Conservation (phyloP, 2,113 vertebrate genomes). For the Rhinolophus sinicus region DNA sequence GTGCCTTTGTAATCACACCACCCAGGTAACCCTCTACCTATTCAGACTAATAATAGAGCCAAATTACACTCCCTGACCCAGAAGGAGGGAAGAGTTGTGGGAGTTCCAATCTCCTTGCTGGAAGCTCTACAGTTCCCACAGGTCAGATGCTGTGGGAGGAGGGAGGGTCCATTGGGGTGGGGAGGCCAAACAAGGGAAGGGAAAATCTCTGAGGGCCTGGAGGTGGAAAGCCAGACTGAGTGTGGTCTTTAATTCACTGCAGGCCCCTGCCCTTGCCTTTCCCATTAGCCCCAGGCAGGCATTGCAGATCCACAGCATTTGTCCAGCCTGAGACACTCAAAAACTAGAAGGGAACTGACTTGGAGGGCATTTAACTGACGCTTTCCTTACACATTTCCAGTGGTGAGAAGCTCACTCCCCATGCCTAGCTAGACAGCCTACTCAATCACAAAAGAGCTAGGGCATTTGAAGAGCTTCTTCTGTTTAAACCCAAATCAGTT, state of each 20-base stretch:
- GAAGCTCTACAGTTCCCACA: not conserved
- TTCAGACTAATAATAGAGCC: not conserved
- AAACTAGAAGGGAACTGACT: slow-evolving; percentile 28
- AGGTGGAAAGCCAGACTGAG: not conserved
- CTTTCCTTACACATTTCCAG: not conserved
- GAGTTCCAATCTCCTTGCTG: not conserved
- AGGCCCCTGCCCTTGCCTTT: not conserved
- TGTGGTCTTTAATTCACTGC: not conserved
- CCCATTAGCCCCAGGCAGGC: not conserved
- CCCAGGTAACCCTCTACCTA: not conserved
- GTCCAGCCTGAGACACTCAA: slow-evolving; percentile 16
- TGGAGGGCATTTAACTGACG: not conserved
- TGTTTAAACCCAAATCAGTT: not conserved
- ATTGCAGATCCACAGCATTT: slow-evolving; percentile 1
- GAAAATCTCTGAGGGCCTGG: not conserved
- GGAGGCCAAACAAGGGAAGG: not conserved
- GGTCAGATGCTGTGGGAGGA: not conserved
- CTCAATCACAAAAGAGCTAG: not conserved
- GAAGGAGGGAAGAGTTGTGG: not conserved
- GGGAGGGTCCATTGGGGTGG: not conserved
- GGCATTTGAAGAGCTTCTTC: not conserved
- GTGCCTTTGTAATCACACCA: not conserved
- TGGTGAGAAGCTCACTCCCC: not conserved
- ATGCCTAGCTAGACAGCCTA: not conserved
- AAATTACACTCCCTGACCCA: slow-evolving; percentile 33